These are phyloP conservation scores for Colletes gigas DNA, from an alignment of 1,140 invertebrate species.

Conservation along the genomic window DNA sequence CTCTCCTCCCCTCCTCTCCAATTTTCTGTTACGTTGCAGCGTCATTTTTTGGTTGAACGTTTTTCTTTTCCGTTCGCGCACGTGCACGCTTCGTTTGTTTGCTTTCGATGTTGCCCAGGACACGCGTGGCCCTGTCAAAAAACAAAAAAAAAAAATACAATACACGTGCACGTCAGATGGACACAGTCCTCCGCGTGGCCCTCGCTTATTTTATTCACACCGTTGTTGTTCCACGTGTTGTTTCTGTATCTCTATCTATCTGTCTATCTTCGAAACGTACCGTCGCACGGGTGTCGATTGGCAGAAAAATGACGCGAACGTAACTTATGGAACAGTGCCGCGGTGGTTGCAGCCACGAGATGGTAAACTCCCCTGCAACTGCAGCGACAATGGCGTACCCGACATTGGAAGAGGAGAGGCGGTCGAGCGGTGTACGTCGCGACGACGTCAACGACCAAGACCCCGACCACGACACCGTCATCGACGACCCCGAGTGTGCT, in stretches of 20 bases:
- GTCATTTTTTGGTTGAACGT: conserved; percentile 61
- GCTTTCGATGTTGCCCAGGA: conserved; percentile 57
- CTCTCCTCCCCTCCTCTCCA: conserved; percentile 37
- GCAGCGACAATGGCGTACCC: conserved; percentile 66
- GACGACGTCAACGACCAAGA: conserved; percentile 41
- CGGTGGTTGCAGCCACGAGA: conserved; percentile 80
- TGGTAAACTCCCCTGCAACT: conserved; percentile 77
- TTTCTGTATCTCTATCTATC: neutral
- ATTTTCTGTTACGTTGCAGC: conserved; percentile 66
- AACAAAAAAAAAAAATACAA: too few species aligned
- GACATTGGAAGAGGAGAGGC: conserved; percentile 63
- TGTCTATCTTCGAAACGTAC: neutral
- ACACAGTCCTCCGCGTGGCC: neutral
- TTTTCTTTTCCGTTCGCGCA: conserved; percentile 29
- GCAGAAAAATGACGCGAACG: conserved; percentile 71
- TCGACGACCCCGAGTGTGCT: conserved; percentile 7
- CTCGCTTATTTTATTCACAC: conserved; percentile 26
- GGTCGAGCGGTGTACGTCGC: conserved; percentile 35
- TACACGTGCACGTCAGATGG: neutral
- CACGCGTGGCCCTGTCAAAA: neutral
- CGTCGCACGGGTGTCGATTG: conserved; percentile 52
- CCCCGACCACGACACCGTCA: neutral
- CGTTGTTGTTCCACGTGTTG: conserved; percentile 29
- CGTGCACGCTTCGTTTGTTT: conserved; percentile 58
- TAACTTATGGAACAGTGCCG: conserved; percentile 80